Evolutionary conservation across 2,113 vertebrate genomes (phyloP).

Genomic region (Ahaetulla prasina): DNA sequence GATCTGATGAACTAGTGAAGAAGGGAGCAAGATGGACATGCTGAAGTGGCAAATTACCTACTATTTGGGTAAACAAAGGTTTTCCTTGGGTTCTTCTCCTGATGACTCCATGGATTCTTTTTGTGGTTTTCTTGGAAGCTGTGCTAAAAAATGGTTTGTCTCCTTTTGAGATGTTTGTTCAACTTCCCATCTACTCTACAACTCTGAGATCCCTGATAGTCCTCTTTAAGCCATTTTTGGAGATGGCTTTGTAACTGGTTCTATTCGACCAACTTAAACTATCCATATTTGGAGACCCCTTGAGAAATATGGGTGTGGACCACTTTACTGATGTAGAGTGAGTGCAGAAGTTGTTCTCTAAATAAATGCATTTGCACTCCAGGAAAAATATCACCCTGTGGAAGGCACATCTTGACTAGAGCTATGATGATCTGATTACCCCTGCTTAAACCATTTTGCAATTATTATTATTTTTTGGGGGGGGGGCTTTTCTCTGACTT

Average conservation of each 20-base stretch:
- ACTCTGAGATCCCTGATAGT: not conserved
- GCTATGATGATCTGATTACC: not conserved
- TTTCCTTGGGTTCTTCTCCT: not conserved
- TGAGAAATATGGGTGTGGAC: not conserved
- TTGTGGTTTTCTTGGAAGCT: not conserved
- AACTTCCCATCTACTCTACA: not conserved
- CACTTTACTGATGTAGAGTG: not conserved
- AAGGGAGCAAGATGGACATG: too few relatives aligned
- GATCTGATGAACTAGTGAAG: too few relatives aligned
- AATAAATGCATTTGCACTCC: not conserved
- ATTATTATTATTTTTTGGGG: too few relatives aligned
- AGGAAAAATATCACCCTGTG: not conserved
- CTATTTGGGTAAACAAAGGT: not conserved
- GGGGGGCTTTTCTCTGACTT: not conserved
- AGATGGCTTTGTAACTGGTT: too few relatives aligned
- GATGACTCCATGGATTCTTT: not conserved
- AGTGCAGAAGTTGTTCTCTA: not conserved
- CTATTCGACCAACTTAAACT: not conserved
- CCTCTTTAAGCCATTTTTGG: not conserved
- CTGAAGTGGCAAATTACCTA: too few relatives aligned
- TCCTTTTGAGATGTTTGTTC: not conserved
- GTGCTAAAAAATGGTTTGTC: not conserved
- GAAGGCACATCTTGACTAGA: not conserved
- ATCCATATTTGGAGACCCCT: not conserved
- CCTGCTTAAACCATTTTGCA: not conserved